These are phyloP conservation scores for Heteronetta atricapilla DNA, from an alignment of 2,113 vertebrate species.

Conservation along the genomic window DNA sequence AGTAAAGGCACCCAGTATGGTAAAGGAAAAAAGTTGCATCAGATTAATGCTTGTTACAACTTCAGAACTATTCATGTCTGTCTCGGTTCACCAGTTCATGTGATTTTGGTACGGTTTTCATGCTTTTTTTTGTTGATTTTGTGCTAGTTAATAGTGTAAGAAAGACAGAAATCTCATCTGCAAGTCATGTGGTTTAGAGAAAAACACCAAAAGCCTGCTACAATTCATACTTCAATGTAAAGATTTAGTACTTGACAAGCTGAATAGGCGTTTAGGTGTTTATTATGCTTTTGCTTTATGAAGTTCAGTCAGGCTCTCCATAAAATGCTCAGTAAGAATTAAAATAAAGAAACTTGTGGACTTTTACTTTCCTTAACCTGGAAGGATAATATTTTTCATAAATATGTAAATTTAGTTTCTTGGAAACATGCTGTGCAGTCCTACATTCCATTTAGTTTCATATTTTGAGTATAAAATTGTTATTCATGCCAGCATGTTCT, in stretches of 20 bases:
- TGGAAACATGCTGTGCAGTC: slow-evolving; percentile 21
- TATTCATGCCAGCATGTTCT: slow-evolving; percentile 46
- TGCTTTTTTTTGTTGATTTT: background rate
- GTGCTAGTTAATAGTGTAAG: background rate
- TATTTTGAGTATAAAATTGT: slow-evolving; percentile 57
- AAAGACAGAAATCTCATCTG: background rate
- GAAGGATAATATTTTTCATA: slow-evolving; percentile 60
- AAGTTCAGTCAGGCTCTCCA: slow-evolving; percentile 18
- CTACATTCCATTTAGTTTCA: slow-evolving; percentile 37
- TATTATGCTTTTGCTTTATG: background rate
- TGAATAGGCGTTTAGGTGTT: background rate
- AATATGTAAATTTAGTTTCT: slow-evolving; percentile 64
- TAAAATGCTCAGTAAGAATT: background rate
- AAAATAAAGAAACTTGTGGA: background rate
- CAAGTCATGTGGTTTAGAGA: background rate
- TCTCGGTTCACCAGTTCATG: background rate
- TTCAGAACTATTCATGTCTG: background rate
- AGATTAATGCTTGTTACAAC: background rate
- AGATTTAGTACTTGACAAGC: background rate
- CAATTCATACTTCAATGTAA: background rate
- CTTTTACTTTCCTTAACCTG: slow-evolving; percentile 26
- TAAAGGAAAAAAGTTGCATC: background rate
- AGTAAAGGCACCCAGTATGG: background rate
- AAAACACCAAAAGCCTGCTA: background rate
- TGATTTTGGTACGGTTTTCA: background rate